Evolutionary conservation across 2,888 invertebrate genomes (phyloP).

Genomic region (Reticulitermes lucifugus): DNA sequence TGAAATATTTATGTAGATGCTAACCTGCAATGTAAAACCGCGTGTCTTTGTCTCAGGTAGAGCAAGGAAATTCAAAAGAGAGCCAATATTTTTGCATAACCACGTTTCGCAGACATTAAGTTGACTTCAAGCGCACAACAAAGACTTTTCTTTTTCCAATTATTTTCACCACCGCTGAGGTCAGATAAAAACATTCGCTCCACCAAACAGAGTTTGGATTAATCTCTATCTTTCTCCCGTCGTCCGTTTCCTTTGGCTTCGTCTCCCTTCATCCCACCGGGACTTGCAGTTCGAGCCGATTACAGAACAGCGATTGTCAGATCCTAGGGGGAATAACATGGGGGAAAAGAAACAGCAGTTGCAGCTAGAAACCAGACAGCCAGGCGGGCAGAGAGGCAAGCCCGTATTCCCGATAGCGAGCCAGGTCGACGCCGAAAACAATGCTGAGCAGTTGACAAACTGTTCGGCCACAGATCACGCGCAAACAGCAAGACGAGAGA

Average conservation of each 20-base stretch:
- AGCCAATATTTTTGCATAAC: neutral
- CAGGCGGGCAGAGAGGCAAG: neutral
- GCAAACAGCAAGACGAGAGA: slow-evolving; percentile 1
- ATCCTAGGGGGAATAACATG: slow-evolving; percentile 22
- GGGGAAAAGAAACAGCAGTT: neutral
- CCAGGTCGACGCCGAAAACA: slow-evolving; percentile 35
- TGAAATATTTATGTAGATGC: too few species aligned
- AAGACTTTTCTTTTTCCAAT: slow-evolving; percentile 28
- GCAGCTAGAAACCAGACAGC: neutral
- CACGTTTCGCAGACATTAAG: slow-evolving; percentile 6
- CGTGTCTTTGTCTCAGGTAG: too few species aligned
- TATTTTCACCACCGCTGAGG: slow-evolving; percentile 29
- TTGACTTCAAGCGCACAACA: neutral
- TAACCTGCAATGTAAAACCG: too few species aligned
- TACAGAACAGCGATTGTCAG: slow-evolving; percentile 34
- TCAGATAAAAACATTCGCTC: slow-evolving; percentile 38
- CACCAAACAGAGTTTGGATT: slow-evolving; percentile 37
- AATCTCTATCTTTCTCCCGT: slow-evolving; percentile 17
- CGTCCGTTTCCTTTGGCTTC: neutral
- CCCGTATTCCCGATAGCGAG: neutral
- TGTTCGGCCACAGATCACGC: slow-evolving; percentile 8
- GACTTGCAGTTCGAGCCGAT: slow-evolving; percentile 32
- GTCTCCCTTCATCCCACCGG: slow-evolving; percentile 2
- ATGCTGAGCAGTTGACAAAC: slow-evolving; percentile 37
- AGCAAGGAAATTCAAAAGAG: neutral